Conservation (phyloP, 2,113 vertebrate species). For the Ochotona princeps region DNA sequence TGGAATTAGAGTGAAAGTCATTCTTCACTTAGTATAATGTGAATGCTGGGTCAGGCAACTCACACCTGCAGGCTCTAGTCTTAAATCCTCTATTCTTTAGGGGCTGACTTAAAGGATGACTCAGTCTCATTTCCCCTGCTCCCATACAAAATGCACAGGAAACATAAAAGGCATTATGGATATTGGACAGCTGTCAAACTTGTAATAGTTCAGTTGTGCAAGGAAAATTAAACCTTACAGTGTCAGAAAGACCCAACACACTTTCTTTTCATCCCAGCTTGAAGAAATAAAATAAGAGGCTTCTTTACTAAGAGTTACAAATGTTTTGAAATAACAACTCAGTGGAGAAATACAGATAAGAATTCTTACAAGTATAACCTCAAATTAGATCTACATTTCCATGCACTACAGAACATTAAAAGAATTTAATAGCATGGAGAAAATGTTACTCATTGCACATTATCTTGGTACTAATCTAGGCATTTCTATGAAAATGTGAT, state of each 20-base stretch:
- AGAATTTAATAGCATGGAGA: conserved; percentile 72
- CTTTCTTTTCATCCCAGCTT: conserved; percentile 58
- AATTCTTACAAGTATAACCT: conserved; percentile 67
- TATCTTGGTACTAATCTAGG: conserved; percentile 63
- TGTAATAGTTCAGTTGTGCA: conserved; percentile 52
- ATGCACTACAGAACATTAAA: conserved; percentile 65
- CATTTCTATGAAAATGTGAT: conserved; percentile 69
- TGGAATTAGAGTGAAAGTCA: conserved; percentile 28
- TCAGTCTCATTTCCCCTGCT: conserved; percentile 40
- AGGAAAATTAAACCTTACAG: conserved; percentile 57
- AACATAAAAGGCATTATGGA: conserved; percentile 61
- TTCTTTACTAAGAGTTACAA: conserved; percentile 69
- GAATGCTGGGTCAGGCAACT: conserved; percentile 1
- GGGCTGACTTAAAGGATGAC: conserved; percentile 27
- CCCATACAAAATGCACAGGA: conserved; percentile 60
- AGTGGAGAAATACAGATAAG: conserved; percentile 72
- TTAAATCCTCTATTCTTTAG: conserved; percentile 47
- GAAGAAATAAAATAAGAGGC: conserved; percentile 62
- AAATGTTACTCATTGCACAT: conserved; percentile 74
- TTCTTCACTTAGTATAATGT: conserved; percentile 33
- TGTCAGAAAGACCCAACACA: conserved; percentile 44
- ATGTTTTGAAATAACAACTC: conserved; percentile 68
- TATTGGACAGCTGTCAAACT: conserved; percentile 59
- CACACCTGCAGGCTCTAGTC: conserved; percentile 28
- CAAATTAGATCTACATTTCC: conserved; percentile 72